Evolutionary conservation across 2,113 vertebrate species (phyloP), one percentile per base, ranked within the genome.

Genomic region (Pygoscelis antarcticus): DNA sequence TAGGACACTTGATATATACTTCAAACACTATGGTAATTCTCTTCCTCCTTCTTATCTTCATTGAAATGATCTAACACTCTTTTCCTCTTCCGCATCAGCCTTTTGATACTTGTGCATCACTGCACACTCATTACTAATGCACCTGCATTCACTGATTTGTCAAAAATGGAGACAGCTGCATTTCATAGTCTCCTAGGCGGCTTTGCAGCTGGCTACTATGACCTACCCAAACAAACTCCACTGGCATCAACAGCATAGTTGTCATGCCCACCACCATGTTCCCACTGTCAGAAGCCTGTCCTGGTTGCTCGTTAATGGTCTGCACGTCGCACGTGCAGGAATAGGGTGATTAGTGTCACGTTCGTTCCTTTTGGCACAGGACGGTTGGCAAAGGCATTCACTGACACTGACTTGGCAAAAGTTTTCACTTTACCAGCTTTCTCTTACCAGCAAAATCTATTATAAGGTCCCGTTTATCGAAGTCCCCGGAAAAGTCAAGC

Each of bases 201-300:
- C 10, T 80, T 68, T 62, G 34, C 25, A 11, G 23, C 23, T 1
- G 0, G 6, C 22, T 72, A 6, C 19, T 36, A 30, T 11, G 38
- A 72, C 29, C 38, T n/a, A n/a, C 38, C 66, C 27, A 54, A 40
- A 36, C 21, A 81, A 65, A 29, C 30, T 54, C 30, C 46, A 11
- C 1, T 23, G 51, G 12, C 30, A 61, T 18, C 23, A 36, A 10
- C 25, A 72, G 15, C 1, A 0, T 3, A 40, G 61, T 2, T 51
- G 25, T 16, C 8, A 22, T 11, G 40, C 23, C 60, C 38, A 70
- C 11, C 21, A 9, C 54, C 29, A 19, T 2, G 19, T 16, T 57
- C 6, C 47, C 25, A 9, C 52, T 47, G 19, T 1, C 60, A 60
- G 54, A 34, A 51, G 44, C 20, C 32, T 44, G 38, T 65, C n/a